phyloP scores from a whole-genome alignment of 2,113 vertebrate species.

The Andinoacara biseriatus region DNA sequence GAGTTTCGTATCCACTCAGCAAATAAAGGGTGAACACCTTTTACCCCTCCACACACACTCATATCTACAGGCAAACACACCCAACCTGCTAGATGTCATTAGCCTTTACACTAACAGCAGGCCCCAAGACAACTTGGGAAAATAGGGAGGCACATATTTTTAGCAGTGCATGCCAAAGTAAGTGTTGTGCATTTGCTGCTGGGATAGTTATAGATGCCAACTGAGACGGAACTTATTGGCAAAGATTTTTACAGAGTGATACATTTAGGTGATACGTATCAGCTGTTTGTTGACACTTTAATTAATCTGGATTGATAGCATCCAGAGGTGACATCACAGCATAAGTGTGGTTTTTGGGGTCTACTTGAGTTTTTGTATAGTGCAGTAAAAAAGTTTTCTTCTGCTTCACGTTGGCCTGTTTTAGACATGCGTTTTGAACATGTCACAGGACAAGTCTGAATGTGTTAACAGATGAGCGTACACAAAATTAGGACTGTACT shows the following conservation, averaged over 20 bases:
- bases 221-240: not conserved
- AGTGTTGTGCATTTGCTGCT: constrained; percentile 86
- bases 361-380: not conserved
- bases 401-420: not conserved
- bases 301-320: constrained; percentile 31
- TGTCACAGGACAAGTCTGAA: not conserved
- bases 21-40: constrained; percentile 85
- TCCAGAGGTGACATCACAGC: constrained; percentile 32
- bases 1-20: constrained; percentile 88
- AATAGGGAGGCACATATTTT: constrained; percentile 79
- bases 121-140: constrained; percentile 85
- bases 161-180: constrained; percentile 87
- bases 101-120: constrained; percentile 82
- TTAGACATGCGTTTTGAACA: not conserved
- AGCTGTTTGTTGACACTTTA: constrained; percentile 41
- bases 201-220: constrained; percentile 60
- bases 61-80: constrained; percentile 44
- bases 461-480: not conserved
- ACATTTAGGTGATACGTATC: constrained; percentile 15
- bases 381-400: constrained; percentile 5
- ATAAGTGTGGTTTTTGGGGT: not conserved
- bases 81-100: constrained; percentile 86
- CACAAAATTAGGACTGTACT: not conserved
- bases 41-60: constrained; percentile 54
- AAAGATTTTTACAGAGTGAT: constrained; percentile 9